Evolutionary conservation across 2,888 invertebrate genomes (phyloP), one percentile per base, ranked within the genome.

Genomic region (Troilus luridus): DNA sequence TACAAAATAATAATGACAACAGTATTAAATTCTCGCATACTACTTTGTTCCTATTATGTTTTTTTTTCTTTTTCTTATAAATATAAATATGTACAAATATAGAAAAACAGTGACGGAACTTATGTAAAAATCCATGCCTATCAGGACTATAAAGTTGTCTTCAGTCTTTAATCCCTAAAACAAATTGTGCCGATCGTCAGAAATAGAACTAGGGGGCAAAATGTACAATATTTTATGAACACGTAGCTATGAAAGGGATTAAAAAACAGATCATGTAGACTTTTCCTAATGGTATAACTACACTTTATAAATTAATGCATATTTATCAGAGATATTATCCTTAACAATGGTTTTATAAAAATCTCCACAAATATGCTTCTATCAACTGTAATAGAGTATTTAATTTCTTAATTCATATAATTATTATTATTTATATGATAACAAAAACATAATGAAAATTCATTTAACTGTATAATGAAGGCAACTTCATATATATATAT

Each of bases 81-180:
- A 17, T 59, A 59, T 85, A 56, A 3, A 85, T 85, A 85, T 85
- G 5, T 85, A 85, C 85, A 85, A 85, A 85, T 85, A 85, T 85
- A 85, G 56, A 85, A 85, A 41, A 85, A 58, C 85, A 85, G 21
- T 56, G 85, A 85, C 85, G 54, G 85, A 85, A 85, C 72, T 77
- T n/a, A 56, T n/a, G n/a, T 56, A 85, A 58, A 56, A n/a, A 85
- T 54, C 56, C 19, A 14, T 85, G 56, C 56, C 85, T 56, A 56
- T 85, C 56, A n/a, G 85, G 56, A 56, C 85, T 17, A 12, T n/a
- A 19, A 56, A 85, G 56, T 77, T 41, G 72, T 77, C 19, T 7
- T 58, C 85, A 85, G 85, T 85, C 85, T 85, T 85, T 85, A 85
- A 85, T 54, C 56, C 85, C 56, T 58, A 21, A 58, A 85, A 54